Evolutionary conservation across 2,113 vertebrate species (phyloP).

Genomic region (Notarius lentiginosus): DNA sequence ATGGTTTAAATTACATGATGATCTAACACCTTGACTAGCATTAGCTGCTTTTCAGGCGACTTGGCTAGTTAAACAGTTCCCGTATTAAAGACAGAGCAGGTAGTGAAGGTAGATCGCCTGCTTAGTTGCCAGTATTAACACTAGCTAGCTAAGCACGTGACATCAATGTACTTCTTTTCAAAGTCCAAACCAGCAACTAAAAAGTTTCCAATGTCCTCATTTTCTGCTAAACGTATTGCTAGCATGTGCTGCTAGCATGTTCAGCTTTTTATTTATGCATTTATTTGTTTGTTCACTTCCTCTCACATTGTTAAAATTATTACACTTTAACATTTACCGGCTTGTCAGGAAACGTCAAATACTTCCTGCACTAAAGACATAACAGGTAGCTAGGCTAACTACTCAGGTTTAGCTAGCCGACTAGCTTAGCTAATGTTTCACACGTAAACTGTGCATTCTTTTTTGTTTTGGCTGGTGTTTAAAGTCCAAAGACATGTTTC

Average conservation of each 20-base stretch:
- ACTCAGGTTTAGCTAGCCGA: neutral
- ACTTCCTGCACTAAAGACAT: neutral
- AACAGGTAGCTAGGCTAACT: neutral
- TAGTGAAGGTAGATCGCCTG: neutral
- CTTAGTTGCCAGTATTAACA: neutral
- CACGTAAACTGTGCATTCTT: neutral
- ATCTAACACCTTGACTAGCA: neutral
- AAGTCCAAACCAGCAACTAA: neutral
- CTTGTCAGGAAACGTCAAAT: neutral
- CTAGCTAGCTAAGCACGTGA: neutral
- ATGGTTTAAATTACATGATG: neutral
- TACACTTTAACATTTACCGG: neutral
- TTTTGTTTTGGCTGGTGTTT: neutral
- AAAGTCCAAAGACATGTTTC: neutral
- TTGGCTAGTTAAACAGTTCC: neutral
- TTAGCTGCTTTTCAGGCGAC: neutral
- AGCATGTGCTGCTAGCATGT: neutral
- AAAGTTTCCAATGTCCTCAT: neutral
- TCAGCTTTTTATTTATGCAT: neutral
- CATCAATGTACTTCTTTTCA: neutral
- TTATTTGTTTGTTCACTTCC: too few relatives aligned
- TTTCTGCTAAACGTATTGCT: neutral
- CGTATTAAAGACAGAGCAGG: too few relatives aligned
- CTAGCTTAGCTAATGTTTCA: neutral
- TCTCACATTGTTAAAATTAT: neutral